Evolutionary conservation across 2,113 vertebrate genomes (phyloP).

Genomic region (Silurus glanis): DNA sequence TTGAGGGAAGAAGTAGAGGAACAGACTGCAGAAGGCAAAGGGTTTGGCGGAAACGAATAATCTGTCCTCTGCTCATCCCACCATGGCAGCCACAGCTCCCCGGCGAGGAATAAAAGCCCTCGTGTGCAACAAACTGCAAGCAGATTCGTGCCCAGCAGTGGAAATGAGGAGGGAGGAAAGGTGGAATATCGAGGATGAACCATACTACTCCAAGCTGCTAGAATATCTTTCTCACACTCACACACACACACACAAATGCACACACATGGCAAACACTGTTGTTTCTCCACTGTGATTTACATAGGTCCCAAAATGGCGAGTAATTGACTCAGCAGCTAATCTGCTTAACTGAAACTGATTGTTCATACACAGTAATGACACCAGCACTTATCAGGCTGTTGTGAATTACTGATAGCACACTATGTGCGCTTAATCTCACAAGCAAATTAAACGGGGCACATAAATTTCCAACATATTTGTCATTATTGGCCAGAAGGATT

Average conservation of each 20-base stretch:
- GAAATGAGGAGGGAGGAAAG: slow-evolving; percentile 28
- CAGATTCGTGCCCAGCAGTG: slow-evolving; percentile 21
- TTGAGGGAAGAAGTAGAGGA: slow-evolving; percentile 20
- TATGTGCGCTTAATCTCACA: slow-evolving; percentile 40
- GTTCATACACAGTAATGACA: slow-evolving; percentile 54
- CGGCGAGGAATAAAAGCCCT: slow-evolving; percentile 47
- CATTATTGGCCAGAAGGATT: slow-evolving; percentile 34
- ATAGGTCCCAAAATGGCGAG: slow-evolving; percentile 45
- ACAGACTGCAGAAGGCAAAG: slow-evolving; percentile 25
- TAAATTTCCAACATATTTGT: slow-evolving; percentile 42
- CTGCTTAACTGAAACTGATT: slow-evolving; percentile 54
- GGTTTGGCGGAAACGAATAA: slow-evolving; percentile 43
- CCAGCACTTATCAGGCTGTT: slow-evolving; percentile 50
- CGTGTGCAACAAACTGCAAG: slow-evolving; percentile 44
- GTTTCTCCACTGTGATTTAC: slow-evolving; percentile 47
- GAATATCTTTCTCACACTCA: slow-evolving; percentile 18
- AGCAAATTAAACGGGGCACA: slow-evolving; percentile 48
- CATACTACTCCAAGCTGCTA: slow-evolving; percentile 1
- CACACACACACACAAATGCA: neutral
- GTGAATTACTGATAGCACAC: slow-evolving; percentile 37
- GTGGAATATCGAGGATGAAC: slow-evolving; percentile 24
- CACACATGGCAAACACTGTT: neutral
- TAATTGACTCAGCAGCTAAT: slow-evolving; percentile 49
- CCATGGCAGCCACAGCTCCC: slow-evolving; percentile 41
- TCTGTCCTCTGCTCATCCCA: slow-evolving; percentile 49